These are phyloP conservation scores for Gymnopithys bicolor DNA, from an alignment of 2,797 vertebrate species.

Conservation along the genomic window DNA sequence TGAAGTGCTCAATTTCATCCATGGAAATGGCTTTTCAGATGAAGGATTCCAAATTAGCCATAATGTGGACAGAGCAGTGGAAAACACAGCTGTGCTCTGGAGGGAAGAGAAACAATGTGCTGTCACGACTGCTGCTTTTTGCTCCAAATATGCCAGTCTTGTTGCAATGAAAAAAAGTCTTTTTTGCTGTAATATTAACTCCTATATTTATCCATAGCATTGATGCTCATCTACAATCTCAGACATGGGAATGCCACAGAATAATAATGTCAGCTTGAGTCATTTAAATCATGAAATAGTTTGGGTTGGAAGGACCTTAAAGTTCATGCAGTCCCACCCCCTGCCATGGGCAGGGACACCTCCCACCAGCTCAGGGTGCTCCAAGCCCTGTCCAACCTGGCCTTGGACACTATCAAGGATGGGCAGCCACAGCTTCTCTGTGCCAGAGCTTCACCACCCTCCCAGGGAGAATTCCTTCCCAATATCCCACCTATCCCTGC, in stretches of 20 bases:
- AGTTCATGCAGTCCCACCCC: background rate
- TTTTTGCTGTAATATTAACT: background rate
- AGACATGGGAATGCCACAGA: background rate
- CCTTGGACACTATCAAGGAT: background rate
- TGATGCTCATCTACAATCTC: background rate
- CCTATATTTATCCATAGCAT: background rate
- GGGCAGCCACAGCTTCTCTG: background rate
- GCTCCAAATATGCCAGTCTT: constrained; percentile 38
- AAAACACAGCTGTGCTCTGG: constrained; percentile 38
- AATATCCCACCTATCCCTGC: background rate
- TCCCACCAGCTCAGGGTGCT: fast-evolving
- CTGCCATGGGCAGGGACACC: background rate
- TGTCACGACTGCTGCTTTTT: constrained; percentile 38
- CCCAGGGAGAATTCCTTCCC: fast-evolving
- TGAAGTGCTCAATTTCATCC: constrained; percentile 21
- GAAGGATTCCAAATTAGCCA: background rate
- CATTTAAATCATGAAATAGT: background rate
- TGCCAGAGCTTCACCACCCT: background rate
- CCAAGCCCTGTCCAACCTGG: fast-evolving
- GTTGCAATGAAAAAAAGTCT: background rate
- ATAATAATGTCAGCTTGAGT: background rate
- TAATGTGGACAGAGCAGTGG: constrained; percentile 23
- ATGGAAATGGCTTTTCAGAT: background rate
- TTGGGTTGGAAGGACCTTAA: background rate
- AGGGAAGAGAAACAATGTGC: background rate